Base-by-base conservation (phyloP, 1,140 invertebrate species). In the Physella acuta region DNA sequence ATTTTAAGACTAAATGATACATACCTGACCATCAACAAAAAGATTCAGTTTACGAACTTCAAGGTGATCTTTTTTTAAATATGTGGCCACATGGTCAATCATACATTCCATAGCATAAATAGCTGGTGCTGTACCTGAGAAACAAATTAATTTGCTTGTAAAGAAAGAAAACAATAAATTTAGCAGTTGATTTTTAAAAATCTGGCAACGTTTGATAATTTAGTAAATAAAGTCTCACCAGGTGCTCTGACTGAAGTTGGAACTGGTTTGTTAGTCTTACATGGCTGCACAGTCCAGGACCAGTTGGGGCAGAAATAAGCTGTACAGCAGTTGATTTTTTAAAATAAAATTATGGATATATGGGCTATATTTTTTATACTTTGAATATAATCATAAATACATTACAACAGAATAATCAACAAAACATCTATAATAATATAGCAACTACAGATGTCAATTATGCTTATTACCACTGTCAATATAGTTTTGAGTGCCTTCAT, bases 31-130 rank as follows among this genome's bases (percentile, higher is more conserved):
- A 60, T 81, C 70, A 34, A 78, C 59, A 31, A 82, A 77, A 0
- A 85, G 71, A 71, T 86, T 86, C 14, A 78, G 67, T 62, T 76
- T 75, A 44, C 79, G 75, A 3, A 87, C 33, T 63, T 91, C 88
- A 1, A 89, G 71, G 0, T 92, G 89, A 85, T 94, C 92, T 73
- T 88, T 86, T 2, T 88, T 86, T 2, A 91, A 76, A 55, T 83
- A 86, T 63, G 87, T 88, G 0, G 92, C 89, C 71, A 94, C 91
- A 78, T 92, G 91, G 75, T 95, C 93, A 87, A 96, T 92, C 8
- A 95, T 89, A 52, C 86, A 88, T 83, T 95, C 94, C 30, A 90
- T 89, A 0, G 81, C 75, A 71, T 78, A 81, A 28, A 81, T 78
- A 5, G 75, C 77, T n/a, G 77, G 79, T n/a, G 76, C 74, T 55